Percentiles rank a stretch among this genome's conserved stretches.
Conservation (phyloP, 2,113 vertebrate species). For the Genyomyrus donnyi region DNA sequence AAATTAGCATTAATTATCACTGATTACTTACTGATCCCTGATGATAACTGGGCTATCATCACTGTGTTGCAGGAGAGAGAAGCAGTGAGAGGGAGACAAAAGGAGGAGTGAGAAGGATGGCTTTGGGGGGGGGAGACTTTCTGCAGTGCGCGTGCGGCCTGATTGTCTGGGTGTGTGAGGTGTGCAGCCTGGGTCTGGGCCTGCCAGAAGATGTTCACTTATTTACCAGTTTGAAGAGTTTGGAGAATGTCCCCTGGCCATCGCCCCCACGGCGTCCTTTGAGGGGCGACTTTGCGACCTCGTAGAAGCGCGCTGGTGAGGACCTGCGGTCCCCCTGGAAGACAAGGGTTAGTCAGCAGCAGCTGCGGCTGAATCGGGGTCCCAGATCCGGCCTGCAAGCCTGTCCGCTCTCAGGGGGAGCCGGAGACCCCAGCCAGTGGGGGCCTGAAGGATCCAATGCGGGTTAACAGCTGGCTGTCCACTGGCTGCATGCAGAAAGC, state of each 20-base stretch:
- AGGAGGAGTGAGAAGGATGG: slow-evolving; percentile 4
- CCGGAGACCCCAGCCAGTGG: not conserved
- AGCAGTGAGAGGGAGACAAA: slow-evolving; percentile 10
- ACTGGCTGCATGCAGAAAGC: not conserved
- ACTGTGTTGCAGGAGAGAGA: slow-evolving; percentile 14
- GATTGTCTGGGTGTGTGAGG: not conserved
- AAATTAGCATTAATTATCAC: not conserved
- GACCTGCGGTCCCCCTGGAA: slow-evolving; percentile 58
- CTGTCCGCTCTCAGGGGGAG: not conserved
- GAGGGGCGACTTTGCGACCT: slow-evolving; percentile 41
- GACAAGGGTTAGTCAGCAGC: slow-evolving; percentile 21
- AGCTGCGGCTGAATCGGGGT: not conserved
- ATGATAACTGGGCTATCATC: slow-evolving; percentile 14
- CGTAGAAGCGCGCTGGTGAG: slow-evolving; percentile 14
- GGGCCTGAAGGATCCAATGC: not conserved
- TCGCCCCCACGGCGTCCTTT: slow-evolving; percentile 79
- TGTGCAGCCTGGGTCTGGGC: not conserved
- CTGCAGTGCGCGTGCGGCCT: not conserved
- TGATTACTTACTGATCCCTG: slow-evolving; percentile 19
- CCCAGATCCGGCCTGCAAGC: not conserved
- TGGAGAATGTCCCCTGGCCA: slow-evolving; percentile 86
- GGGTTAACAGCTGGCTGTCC: not conserved
- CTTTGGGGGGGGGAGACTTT: slow-evolving; percentile 20
- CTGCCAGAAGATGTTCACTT: not conserved
- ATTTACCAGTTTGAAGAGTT: slow-evolving; percentile 96